A percentile compares a stretch with the other conserved stretches of the same genome.
phyloP scores from a whole-genome alignment of 64 coral and sea anemone genomes.

The Montipora foliosa region DNA sequence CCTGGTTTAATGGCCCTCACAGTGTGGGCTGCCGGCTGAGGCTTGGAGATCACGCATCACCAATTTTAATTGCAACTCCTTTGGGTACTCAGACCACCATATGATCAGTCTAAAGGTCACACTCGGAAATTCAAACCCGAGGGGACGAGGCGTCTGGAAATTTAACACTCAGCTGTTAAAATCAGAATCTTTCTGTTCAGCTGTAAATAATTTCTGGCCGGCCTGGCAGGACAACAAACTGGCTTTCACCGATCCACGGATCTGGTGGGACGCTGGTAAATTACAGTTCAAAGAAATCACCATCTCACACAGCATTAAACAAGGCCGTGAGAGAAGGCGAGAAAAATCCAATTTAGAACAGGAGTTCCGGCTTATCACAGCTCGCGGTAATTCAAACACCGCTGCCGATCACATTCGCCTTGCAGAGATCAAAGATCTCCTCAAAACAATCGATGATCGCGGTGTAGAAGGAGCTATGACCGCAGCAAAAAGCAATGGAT shows the following conservation, averaged over 20 bases:
- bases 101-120: neutral
- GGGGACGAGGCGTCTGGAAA: neutral
- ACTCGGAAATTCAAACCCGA: neutral
- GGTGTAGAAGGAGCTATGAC: neutral
- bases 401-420: neutral
- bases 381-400: neutral
- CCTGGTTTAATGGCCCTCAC: neutral
- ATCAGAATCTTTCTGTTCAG: neutral
- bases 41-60: neutral
- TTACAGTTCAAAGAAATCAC: slow-evolving; percentile 4
- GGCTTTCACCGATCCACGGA: neutral
- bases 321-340: neutral
- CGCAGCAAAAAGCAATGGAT: too few relatives aligned
- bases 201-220: neutral
- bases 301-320: neutral
- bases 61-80: neutral
- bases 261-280: slow-evolving; percentile 33
- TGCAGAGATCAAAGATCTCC: slow-evolving; percentile 5
- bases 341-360: neutral
- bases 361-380: neutral
- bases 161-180: neutral
- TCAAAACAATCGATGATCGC: neutral
- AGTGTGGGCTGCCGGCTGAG: neutral
- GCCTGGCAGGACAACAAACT: neutral
- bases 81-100: neutral